phyloP scores from a whole-genome alignment of 2,113 vertebrate genomes.

The Leucopternis melanops region DNA sequence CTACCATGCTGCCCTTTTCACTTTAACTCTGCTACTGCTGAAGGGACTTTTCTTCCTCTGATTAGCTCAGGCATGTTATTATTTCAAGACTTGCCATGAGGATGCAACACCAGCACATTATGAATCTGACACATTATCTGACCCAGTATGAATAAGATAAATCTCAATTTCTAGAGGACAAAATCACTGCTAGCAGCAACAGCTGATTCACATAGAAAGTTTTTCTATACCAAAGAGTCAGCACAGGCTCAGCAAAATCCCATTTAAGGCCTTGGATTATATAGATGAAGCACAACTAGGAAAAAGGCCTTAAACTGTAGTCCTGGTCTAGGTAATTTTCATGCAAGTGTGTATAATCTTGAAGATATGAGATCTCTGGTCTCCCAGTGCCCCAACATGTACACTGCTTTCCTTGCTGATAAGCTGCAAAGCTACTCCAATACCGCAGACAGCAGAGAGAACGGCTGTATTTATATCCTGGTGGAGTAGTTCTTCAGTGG shows the following conservation, averaged over 20 bases:
- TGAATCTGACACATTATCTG: neutral
- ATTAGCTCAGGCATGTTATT: neutral
- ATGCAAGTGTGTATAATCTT: neutral
- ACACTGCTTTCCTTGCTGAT: neutral
- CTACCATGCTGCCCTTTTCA: neutral
- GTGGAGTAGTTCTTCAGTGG: neutral
- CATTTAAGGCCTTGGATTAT: neutral
- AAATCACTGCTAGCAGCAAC: neutral
- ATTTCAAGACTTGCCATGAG: neutral
- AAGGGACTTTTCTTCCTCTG: neutral
- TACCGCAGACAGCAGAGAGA: neutral
- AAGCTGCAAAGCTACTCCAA: neutral
- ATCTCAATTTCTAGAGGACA: neutral
- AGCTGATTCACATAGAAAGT: neutral
- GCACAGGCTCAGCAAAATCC: neutral
- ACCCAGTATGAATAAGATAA: neutral
- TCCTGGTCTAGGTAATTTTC: neutral
- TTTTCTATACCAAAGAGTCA: neutral
- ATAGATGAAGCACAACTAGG: neutral
- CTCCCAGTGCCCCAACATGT: neutral
- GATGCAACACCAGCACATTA: neutral
- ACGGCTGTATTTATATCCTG: neutral
- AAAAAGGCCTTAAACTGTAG: neutral
- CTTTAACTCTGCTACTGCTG: neutral
- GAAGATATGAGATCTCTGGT: neutral